Conservation (phyloP, 92 coral and sea anemone species). For the Nematostella vectensis region DNA sequence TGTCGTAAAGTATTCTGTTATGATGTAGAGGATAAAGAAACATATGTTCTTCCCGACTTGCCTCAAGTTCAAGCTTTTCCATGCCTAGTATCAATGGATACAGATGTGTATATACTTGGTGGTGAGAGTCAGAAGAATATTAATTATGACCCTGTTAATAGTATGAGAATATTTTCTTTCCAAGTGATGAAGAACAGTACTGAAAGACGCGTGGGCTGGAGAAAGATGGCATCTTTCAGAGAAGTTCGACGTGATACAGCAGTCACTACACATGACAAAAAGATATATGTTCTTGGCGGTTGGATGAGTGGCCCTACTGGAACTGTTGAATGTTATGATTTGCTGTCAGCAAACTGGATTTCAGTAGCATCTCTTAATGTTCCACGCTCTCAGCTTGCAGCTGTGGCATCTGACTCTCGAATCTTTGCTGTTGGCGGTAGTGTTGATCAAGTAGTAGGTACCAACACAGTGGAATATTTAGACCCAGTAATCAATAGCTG, state of each 20-base stretch:
- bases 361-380: conserved; percentile 38
- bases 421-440: conserved; percentile 69
- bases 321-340: conserved; percentile 71
- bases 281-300: conserved; percentile 70
- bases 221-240: conserved; percentile 36
- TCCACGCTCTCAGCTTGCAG: conserved; percentile 52
- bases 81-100: conserved; percentile 39
- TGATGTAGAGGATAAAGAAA: conserved; percentile 52
- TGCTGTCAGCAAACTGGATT: conserved; percentile 39
- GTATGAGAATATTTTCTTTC: conserved; percentile 38
- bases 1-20: conserved; percentile 61
- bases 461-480: conserved; percentile 43
- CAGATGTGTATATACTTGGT: conserved; percentile 57
- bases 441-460: conserved; percentile 17
- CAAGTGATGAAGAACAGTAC: conserved; percentile 24
- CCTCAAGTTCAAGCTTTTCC: conserved; percentile 46
- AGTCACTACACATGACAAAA: conserved; percentile 30
- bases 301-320: conserved; percentile 39
- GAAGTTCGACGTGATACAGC: conserved; percentile 44
- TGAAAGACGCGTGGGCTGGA: conserved; percentile 39
- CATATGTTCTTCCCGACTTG: conserved; percentile 31
- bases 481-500: conserved; percentile 41
- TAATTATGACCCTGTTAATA: conserved; percentile 34
- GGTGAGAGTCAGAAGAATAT: conserved; percentile 44
- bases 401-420: conserved; percentile 35